Evolutionary conservation across 2,797 vertebrate species (phyloP), one percentile per base, ranked within the genome.

Genomic region (Paedocypris micromegethes): DNA sequence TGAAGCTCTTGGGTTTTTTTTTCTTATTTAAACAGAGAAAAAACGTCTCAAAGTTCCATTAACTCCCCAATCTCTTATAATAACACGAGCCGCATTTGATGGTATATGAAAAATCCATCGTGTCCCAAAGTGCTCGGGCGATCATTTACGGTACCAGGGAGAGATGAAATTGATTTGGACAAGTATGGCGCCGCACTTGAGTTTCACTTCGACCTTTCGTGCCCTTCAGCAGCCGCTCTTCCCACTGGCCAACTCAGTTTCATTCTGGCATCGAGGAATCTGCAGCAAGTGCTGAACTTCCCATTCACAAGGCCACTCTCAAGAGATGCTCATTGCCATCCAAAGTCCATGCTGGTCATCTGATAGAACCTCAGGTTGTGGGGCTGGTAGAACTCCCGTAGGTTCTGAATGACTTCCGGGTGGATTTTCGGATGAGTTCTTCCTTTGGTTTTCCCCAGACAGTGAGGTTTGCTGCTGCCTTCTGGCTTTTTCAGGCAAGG

Each of bases 401-500:
- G 85, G 69, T 74, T 87, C 79, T 75, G 83, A 70, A 92, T 75
- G 72, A 88, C 84, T 50, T 84, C 74, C 0, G 83, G 80, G 72
- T 90, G 66, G 0, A 92, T 90, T 51, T 70, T 78, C 57, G 87
- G 88, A 0, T 92, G 91, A 4, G 72, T 87, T 72, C 91, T 79
- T 47, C 91, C 91, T 77, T 91, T 91, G 0, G 89, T 91, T 75
- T 91, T 90, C 9, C 90, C 90, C 72, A 91, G 79, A 76, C 90
- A 91, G 83, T 91, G 91, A 23, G 89, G 90, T 70, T 90, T 91
- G 60, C 90, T 90, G 75, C 89, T 90, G 67, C 90, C 90, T 76
- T 91, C 89, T 0, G 90, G 88, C 70, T 92, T 92, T 81, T 92
- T 92, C 74, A 92, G 78, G 78, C 91, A 92, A 5, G 91, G 91